phyloP scores from a whole-genome alignment of 2,888 invertebrate genomes.

The Euclidia mi region DNA sequence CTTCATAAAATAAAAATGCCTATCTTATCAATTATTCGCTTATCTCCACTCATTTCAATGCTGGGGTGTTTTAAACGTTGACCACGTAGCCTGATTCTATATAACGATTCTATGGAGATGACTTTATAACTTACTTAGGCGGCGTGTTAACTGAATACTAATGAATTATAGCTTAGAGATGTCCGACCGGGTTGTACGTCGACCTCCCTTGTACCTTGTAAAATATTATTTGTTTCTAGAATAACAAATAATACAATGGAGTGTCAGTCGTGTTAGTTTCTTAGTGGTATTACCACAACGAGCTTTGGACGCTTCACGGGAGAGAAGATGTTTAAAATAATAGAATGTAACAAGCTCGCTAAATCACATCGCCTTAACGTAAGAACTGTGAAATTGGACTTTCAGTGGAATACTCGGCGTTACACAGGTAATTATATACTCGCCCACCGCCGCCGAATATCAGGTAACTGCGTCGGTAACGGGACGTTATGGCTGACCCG shows the following conservation, averaged over 20 bases:
- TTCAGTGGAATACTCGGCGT: constrained; percentile 43
- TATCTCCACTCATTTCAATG: constrained; percentile 38
- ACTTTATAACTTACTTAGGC: constrained; percentile 56
- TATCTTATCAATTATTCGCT: too few relatives aligned
- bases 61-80: constrained; percentile 49
- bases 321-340: constrained; percentile 71
- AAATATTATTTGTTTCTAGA: constrained; percentile 27
- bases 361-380: constrained; percentile 76
- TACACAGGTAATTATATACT: constrained; percentile 48
- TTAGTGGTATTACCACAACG: constrained; percentile 27
- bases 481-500: constrained; percentile 26
- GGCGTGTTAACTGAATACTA: constrained; percentile 52
- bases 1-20: too few relatives aligned
- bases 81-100: constrained; percentile 53
- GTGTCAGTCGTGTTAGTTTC: constrained; percentile 21
- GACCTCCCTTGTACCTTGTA: constrained; percentile 18
- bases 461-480: constrained; percentile 32
- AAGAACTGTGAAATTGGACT: constrained; percentile 80
- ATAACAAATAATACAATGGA: constrained; percentile 8
- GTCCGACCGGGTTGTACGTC: constrained; percentile 26
- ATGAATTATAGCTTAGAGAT: constrained; percentile 44
- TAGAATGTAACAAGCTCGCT: constrained; percentile 71
- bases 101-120: constrained; percentile 50
- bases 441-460: constrained; percentile 20
- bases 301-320: constrained; percentile 41